A percentile compares a stretch with the other conserved stretches of the same genome.
phyloP scores from a whole-genome alignment of 2,888 invertebrate species.

The Cataglyphis altisquamis region DNA sequence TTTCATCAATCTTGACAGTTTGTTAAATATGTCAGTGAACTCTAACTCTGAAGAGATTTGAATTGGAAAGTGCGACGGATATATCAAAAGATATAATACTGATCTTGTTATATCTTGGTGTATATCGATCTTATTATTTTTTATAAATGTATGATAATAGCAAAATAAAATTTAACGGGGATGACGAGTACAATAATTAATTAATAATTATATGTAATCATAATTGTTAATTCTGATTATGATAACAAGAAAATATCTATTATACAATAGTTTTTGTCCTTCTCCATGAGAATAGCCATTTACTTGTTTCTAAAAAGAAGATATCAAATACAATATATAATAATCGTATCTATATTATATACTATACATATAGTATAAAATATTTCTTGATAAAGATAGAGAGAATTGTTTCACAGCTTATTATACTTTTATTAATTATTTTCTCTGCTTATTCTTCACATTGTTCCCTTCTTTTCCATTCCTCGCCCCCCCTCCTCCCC shows the following conservation, averaged over 20 bases:
- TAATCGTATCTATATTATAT: slow-evolving; percentile 8
- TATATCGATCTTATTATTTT: slow-evolving; percentile 9
- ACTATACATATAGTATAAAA: neutral
- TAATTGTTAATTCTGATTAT: neutral
- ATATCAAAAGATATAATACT: neutral
- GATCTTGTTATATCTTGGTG: neutral
- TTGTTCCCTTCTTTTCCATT: slow-evolving; percentile 26
- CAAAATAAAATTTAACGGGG: neutral
- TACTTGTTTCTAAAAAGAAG: neutral
- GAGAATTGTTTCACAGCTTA: neutral
- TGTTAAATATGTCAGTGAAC: slow-evolving; percentile 27
- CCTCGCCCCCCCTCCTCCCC: slow-evolving; percentile 30
- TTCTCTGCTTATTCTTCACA: slow-evolving; percentile 4
- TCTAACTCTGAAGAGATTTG: slow-evolving; percentile 22
- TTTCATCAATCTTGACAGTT: slow-evolving; percentile 42
- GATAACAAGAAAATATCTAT: neutral
- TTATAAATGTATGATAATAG: neutral
- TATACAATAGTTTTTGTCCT: neutral
- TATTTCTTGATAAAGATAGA: slow-evolving; percentile 1
- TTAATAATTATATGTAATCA: too few relatives aligned
- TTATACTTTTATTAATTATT: slow-evolving; percentile 20
- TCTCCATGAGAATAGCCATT: neutral
- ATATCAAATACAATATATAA: neutral
- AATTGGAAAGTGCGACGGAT: slow-evolving; percentile 26
- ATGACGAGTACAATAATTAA: too few relatives aligned